A percentile compares a stretch with the other conserved stretches of the same genome.
Evolutionary conservation across 2,888 invertebrate genomes (phyloP).

Genomic region (Luffia ferchaultella): DNA sequence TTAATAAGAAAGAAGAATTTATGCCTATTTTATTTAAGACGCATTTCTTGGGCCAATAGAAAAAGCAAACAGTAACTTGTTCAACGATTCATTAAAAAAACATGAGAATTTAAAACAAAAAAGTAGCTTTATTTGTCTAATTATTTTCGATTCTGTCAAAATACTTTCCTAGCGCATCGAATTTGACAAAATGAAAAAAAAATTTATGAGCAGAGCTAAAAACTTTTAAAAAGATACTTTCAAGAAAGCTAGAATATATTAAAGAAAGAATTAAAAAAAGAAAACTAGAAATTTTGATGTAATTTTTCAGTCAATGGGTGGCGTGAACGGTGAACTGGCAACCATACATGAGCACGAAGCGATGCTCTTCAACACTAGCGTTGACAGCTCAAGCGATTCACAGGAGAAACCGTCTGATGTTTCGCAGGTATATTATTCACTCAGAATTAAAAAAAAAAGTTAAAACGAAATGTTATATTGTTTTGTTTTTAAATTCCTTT

Average conservation of each 20-base stretch:
- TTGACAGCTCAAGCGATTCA: constrained; percentile 70
- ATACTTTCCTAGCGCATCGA: too few relatives aligned
- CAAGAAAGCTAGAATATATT: too few relatives aligned
- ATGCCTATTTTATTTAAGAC: not conserved
- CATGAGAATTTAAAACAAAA: not conserved
- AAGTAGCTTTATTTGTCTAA: not conserved
- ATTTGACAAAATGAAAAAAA: not conserved
- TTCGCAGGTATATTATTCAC: constrained; percentile 31
- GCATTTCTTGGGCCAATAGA: not conserved
- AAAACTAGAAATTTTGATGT: not conserved
- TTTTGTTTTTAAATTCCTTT: not conserved
- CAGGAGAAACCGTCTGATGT: constrained; percentile 59
- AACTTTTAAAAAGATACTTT: not conserved
- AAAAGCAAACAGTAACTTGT: not conserved
- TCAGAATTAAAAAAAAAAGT: too few relatives aligned
- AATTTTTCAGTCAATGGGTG: not conserved
- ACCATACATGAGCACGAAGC: constrained; percentile 95
- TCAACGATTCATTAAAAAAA: not conserved
- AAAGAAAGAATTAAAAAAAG: too few relatives aligned
- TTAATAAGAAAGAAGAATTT: too few relatives aligned
- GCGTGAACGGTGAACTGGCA: constrained; percentile 75
- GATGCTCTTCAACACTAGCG: constrained; percentile 79
- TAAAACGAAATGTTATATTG: not conserved
- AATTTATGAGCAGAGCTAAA: not conserved
- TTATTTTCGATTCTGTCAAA: too few relatives aligned